phyloP scores from a whole-genome alignment of 2,888 invertebrate genomes.

The Acronicta psi region DNA sequence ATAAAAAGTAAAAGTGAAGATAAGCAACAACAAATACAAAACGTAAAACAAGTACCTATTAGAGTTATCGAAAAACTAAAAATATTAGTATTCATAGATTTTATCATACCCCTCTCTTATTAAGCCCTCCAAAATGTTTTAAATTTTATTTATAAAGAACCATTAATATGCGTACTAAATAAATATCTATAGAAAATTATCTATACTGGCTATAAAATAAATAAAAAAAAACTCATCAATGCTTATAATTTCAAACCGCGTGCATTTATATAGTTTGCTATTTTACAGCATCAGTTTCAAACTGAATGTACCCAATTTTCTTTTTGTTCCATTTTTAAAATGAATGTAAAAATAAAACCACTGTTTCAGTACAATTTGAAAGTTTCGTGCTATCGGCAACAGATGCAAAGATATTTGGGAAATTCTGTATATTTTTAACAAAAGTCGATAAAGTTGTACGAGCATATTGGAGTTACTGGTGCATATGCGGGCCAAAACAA shows the following conservation, averaged over 20 bases:
- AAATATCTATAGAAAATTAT: neutral
- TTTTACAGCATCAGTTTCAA: constrained; percentile 42
- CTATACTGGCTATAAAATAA: constrained; percentile 4
- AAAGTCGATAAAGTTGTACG: constrained; percentile 28
- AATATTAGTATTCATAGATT: no score
- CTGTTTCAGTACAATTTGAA: constrained; percentile 54
- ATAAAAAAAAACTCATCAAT: constrained; percentile 4
- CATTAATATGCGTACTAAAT: neutral
- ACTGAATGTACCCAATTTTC: constrained; percentile 41
- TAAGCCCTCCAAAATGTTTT: no score
- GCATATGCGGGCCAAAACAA: constrained; percentile 14
- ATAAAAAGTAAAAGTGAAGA: no score
- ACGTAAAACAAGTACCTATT: no score
- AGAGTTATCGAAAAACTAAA: no score
- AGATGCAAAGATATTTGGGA: constrained; percentile 59
- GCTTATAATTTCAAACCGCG: constrained; percentile 24
- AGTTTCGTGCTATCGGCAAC: constrained; percentile 53
- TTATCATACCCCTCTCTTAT: no score
- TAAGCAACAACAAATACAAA: no score
- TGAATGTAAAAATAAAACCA: constrained; percentile 58
- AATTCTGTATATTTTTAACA: constrained; percentile 42
- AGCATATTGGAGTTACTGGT: constrained; percentile 20
- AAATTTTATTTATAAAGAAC: no score
- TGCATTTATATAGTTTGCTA: constrained; percentile 21
- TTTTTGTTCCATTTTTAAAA: constrained; percentile 51